Evolutionary conservation across 2,888 invertebrate species (phyloP), one percentile per base, ranked within the genome.

Genomic region (Thysanoteuthis rhombus): DNA sequence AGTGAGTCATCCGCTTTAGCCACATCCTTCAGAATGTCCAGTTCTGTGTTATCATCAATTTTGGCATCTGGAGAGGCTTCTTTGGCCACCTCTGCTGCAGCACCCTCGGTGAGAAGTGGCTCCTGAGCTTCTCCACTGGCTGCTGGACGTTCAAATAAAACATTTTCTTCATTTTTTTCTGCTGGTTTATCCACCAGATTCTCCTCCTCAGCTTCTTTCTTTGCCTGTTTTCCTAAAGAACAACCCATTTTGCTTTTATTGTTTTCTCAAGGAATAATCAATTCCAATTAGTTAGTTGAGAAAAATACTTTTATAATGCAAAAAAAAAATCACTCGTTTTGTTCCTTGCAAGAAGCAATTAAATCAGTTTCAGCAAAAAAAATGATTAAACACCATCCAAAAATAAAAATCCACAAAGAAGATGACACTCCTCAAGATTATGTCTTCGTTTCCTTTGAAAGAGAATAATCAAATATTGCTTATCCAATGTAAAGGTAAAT

Each of bases 121-220:
- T 47, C 58, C 47, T 93, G 93, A n/a, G 93, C 93, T 93, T 93
- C 93, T 32, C 93, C 93, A 36, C 45, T 47, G 32, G 93, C 93
- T 58, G 93, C 93, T 47, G 93, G 47, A 58, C 93, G 47, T 58
- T 93, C 93, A 93, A 93, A 93, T 58, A 93, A 47, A 36, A 93
- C 93, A 93, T 93, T 93, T 93, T 93, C 93, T 36, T 93, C 93
- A 38, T 93, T 93, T 93, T 93, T 93, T 38, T 93, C 93, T 22
- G 39, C 93, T 10, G 93, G 93, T 52, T 93, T 93, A 39, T 93
- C 93, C 12, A 93, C 93, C 58, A 93, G 47, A 93, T 93, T 93
- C 39, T 93, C 93, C 36, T 93, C 93, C 39, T 93, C 93, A 25
- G 93, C 93, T 52, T 93, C 93, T 39, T 93, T 93, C n/a, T 93